These are phyloP conservation scores for Fulmarus glacialis DNA, from an alignment of 2,113 vertebrate species.

Conservation along the genomic window DNA sequence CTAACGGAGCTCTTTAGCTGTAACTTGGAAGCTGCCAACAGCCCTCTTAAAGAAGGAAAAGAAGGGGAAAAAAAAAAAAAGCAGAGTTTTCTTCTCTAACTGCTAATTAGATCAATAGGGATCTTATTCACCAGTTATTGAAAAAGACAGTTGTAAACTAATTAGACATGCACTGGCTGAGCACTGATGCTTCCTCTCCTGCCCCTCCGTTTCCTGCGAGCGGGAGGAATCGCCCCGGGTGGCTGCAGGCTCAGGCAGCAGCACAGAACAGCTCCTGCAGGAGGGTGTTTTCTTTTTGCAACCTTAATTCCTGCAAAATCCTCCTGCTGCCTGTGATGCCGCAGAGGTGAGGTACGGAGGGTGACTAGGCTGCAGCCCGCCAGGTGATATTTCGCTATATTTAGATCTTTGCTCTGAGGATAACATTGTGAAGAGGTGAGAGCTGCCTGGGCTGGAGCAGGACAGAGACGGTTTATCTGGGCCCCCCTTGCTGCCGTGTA, in stretches of 20 bases:
- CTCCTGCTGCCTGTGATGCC: not conserved
- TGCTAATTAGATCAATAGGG: conserved; percentile 3
- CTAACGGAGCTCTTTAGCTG: not conserved
- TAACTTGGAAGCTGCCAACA: not conserved
- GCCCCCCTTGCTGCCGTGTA: not conserved
- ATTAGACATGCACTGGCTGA: not conserved
- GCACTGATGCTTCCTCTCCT: not conserved
- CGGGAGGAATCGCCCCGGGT: not conserved
- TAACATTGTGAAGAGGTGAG: not conserved
- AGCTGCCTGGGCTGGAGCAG: not conserved
- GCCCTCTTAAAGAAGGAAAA: not conserved
- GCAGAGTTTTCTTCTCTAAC: not conserved
- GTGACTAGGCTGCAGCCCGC: not conserved
- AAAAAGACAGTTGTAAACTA: not conserved
- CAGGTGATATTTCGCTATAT: not conserved
- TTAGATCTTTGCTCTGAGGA: not conserved
- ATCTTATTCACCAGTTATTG: not conserved
- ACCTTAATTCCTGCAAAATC: not conserved
- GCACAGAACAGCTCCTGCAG: not conserved
- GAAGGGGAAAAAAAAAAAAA: not conserved
- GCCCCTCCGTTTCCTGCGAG: not conserved
- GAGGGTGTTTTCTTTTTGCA: not conserved
- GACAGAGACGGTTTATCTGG: not conserved
- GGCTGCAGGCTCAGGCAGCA: not conserved
- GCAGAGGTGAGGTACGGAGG: not conserved